phyloP scores from a whole-genome alignment of 1,140 invertebrate genomes.

The Cotesia glomerata region DNA sequence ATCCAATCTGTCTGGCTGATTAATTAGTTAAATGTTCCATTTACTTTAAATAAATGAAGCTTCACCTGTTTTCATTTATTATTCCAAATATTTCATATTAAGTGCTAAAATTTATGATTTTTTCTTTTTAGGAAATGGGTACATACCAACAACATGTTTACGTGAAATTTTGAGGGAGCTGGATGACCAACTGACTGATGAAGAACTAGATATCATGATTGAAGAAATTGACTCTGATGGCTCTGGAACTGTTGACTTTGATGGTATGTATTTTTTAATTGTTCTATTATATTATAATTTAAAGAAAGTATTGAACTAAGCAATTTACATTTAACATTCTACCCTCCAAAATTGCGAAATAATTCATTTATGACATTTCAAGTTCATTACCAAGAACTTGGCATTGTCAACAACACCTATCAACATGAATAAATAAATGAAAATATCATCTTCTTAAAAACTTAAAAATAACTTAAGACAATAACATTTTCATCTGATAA shows the following conservation, averaged over 20 bases:
- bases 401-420: constrained; percentile 21
- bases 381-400: constrained; percentile 33
- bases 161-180: constrained; percentile 90
- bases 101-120: too few relatives aligned
- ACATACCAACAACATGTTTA: constrained; percentile 91
- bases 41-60: too few relatives aligned
- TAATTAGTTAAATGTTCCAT: too few relatives aligned
- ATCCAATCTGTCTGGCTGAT: too few relatives aligned
- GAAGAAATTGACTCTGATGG: constrained; percentile 96
- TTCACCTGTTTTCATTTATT: too few relatives aligned
- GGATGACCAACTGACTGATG: constrained; percentile 90
- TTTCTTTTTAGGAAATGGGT: constrained; percentile 78
- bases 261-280: constrained; percentile 64
- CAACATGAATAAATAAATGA: background rate
- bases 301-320: background rate
- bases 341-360: constrained; percentile 6
- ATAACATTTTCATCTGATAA: too few relatives aligned
- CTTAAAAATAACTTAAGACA: too few relatives aligned
- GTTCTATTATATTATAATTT: too few relatives aligned
- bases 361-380: constrained; percentile 12
- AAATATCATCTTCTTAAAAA: background rate
- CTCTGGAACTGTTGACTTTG: constrained; percentile 84
- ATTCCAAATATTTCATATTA: too few relatives aligned
- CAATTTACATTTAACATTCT: background rate
- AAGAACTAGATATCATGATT: constrained; percentile 94